phyloP scores from a whole-genome alignment of 2,797 vertebrate genomes.

The Carapus acus region DNA sequence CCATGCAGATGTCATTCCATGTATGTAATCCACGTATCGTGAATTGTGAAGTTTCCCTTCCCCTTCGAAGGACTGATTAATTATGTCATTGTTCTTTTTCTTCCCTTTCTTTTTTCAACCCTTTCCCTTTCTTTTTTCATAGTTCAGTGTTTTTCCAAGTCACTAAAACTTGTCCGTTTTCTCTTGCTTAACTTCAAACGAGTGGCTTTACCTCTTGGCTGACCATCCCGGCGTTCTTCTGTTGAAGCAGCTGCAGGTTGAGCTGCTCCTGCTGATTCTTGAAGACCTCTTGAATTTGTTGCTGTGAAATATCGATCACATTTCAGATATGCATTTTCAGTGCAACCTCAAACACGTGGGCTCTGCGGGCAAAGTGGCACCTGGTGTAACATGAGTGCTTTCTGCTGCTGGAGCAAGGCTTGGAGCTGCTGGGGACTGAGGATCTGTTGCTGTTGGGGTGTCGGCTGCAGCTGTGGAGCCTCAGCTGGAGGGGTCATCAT shows the following conservation, averaged over 20 bases:
- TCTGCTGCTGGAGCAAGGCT: slow-evolving; percentile 95
- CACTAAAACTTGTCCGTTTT: no score
- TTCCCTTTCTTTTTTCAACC: no score
- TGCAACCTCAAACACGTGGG: no score
- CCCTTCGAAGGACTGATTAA: no score
- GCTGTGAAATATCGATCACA: slow-evolving; percentile 67
- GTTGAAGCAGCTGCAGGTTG: slow-evolving; percentile 95
- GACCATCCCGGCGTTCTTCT: slow-evolving; percentile 94
- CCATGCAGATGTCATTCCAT: no score
- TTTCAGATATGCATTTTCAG: neutral
- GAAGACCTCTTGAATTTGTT: slow-evolving; percentile 99
- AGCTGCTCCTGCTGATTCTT: slow-evolving; percentile 99
- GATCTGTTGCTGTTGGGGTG: slow-evolving; percentile 86
- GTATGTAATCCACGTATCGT: no score
- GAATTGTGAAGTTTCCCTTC: no score
- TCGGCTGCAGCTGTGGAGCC: slow-evolving; percentile 93
- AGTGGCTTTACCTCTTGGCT: slow-evolving; percentile 91
- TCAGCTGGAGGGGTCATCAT: slow-evolving; percentile 98
- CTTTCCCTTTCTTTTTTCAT: no score
- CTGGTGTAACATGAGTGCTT: slow-evolving; percentile 99
- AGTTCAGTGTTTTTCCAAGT: no score
- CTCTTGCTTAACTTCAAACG: no score
- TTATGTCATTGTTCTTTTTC: no score
- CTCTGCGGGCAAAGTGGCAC: slow-evolving; percentile 58
- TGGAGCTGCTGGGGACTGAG: slow-evolving; percentile 96